Conservation (phyloP, 2,113 vertebrate species). For the Tinamus guttatus region DNA sequence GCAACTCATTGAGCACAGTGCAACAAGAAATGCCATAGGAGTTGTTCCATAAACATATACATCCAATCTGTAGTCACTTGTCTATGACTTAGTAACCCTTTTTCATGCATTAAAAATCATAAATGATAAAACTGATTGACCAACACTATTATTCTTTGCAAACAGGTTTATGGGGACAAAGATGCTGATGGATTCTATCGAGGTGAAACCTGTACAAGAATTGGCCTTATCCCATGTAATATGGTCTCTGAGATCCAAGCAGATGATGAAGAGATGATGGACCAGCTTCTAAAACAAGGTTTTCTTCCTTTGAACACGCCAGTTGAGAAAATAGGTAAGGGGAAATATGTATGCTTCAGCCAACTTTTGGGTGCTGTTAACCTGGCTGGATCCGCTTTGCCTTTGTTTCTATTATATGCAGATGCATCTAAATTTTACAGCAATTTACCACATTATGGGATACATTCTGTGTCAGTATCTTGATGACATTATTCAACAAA, state of each 20-base stretch:
- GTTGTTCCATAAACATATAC: background rate
- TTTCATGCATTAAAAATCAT: background rate
- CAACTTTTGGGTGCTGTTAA: background rate
- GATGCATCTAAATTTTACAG: background rate
- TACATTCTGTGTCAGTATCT: background rate
- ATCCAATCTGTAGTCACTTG: background rate
- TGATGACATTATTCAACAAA: background rate
- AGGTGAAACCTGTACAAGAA: constrained; percentile 88
- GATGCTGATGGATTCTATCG: constrained; percentile 96
- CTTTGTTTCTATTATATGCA: background rate
- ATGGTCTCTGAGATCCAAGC: constrained; percentile 99
- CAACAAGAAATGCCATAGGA: background rate
- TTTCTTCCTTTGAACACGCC: constrained; percentile 96
- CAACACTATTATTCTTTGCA: accelerated
- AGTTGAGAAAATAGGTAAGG: constrained; percentile 91
- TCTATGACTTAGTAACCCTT: background rate
- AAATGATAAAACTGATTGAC: background rate
- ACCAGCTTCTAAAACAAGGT: constrained; percentile 94
- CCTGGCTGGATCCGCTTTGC: background rate
- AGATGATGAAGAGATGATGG: constrained; percentile 94
- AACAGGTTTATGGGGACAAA: constrained; percentile 94
- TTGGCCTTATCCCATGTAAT: constrained; percentile 95
- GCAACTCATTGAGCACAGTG: background rate
- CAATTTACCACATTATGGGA: background rate
- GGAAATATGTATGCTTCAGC: accelerated